These are phyloP conservation scores for Hydropotes inermis DNA, from an alignment of 2,113 vertebrate species.

Conservation along the genomic window DNA sequence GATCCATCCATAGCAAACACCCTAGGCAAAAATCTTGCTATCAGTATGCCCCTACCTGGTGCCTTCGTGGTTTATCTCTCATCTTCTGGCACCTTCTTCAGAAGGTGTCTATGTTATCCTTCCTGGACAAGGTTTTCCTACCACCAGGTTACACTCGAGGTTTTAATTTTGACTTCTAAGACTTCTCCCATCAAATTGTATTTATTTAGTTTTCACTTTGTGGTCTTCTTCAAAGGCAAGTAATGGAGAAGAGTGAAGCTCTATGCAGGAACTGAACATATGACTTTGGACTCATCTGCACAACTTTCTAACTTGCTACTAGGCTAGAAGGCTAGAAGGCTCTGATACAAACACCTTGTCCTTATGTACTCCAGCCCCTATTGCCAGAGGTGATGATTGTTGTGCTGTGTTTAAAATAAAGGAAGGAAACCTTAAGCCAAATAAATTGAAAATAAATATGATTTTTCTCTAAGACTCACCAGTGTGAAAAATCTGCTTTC, in stretches of 20 bases:
- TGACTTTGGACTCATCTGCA: not conserved
- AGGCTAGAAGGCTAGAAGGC: not conserved
- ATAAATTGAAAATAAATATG: slow-evolving; percentile 69
- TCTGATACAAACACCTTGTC: slow-evolving; percentile 24
- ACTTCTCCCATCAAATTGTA: not conserved
- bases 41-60: not conserved
- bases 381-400: not conserved
- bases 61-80: fast-evolving
- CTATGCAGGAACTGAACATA: not conserved
- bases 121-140: not conserved
- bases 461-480: slow-evolving; percentile 52
- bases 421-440: slow-evolving; percentile 61
- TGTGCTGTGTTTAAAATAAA: slow-evolving; percentile 42
- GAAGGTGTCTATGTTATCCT: not conserved
- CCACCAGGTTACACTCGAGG: not conserved
- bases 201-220: not conserved
- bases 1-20: not conserved
- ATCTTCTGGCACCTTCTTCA: not conserved
- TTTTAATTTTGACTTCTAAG: not conserved
- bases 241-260: not conserved
- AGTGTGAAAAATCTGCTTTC: slow-evolving; percentile 56
- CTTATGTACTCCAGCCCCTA: slow-evolving; percentile 26
- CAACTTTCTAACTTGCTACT: not conserved
- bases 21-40: not conserved
- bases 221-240: not conserved